These are phyloP conservation scores for Galeopsomyia nigrocyanea DNA, from an alignment of 2,888 invertebrate genomes.

Conservation along the genomic window DNA sequence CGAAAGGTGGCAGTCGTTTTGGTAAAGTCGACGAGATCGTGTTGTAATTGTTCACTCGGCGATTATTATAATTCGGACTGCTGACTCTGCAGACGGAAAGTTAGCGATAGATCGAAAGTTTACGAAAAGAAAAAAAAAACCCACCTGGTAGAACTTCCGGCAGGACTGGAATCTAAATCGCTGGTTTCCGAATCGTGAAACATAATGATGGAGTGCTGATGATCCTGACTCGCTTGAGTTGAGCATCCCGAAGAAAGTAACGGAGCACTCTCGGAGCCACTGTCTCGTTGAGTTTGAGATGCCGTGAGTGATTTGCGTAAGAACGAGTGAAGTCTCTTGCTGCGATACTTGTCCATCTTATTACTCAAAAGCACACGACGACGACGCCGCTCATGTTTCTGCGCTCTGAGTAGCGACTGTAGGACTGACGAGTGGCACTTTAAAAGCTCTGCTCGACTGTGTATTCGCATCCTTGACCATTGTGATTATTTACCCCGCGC, in stretches of 20 bases:
- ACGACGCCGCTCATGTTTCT: background rate
- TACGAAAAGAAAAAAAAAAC: constrained; percentile 41
- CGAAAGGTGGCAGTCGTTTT: constrained; percentile 9
- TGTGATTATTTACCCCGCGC: too few species aligned
- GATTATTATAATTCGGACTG: background rate
- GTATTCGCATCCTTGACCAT: too few species aligned
- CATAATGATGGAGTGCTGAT: constrained; percentile 3
- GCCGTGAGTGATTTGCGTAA: background rate
- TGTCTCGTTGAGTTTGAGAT: constrained; percentile 54
- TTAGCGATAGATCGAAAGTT: too few species aligned
- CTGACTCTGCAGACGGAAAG: constrained; percentile 9
- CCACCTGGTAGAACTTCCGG: constrained; percentile 53
- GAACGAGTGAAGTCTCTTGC: constrained; percentile 15
- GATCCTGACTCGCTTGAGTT: too few species aligned
- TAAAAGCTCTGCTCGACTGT: background rate
- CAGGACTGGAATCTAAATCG: constrained; percentile 57
- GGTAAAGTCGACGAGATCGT: constrained; percentile 23
- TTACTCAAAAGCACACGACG: background rate
- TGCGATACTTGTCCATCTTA: constrained; percentile 40
- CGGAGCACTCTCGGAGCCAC: constrained; percentile 63
- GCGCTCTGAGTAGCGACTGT: background rate
- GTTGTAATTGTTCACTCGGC: constrained; percentile 26
- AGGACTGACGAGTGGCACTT: background rate
- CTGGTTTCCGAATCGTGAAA: constrained; percentile 61
- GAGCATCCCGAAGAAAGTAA: constrained; percentile 61